Conservation (phyloP, 2,888 invertebrate genomes). For the Morpho helenor region DNA sequence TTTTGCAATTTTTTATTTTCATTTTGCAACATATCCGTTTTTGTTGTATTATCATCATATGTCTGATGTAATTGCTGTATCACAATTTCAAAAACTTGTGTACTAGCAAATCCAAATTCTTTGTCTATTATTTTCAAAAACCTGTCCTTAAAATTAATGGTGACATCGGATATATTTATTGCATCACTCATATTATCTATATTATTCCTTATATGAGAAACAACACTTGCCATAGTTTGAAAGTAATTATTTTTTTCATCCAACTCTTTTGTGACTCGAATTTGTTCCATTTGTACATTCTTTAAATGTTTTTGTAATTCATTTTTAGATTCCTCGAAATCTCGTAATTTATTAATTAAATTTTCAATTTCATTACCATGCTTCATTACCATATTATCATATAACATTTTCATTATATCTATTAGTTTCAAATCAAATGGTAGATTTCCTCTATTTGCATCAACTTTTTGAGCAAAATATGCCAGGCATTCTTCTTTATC, state of each 20-base stretch:
- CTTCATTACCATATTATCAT: constrained; percentile 45
- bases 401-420: constrained; percentile 61
- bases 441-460: constrained; percentile 39
- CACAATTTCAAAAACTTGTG: constrained; percentile 43
- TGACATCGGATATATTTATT: constrained; percentile 30
- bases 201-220: constrained; percentile 42
- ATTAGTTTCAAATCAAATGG: constrained; percentile 47
- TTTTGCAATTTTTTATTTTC: constrained; percentile 41
- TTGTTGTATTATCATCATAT: constrained; percentile 30
- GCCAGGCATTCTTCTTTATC: constrained; percentile 60
- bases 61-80: constrained; percentile 39
- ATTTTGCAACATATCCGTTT: constrained; percentile 36
- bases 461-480: constrained; percentile 53
- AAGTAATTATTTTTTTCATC: constrained; percentile 41
- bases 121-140: constrained; percentile 48
- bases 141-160: constrained; percentile 44
- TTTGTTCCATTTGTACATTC: constrained; percentile 35
- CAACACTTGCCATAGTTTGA: constrained; percentile 33
- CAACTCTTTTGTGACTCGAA: constrained; percentile 38
- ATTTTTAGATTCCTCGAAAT: constrained; percentile 47
- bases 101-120: constrained; percentile 43
- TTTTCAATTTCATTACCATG: constrained; percentile 61
- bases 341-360: constrained; percentile 53
- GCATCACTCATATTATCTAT: constrained; percentile 32
- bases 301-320: constrained; percentile 37